Conservation (phyloP, 2,797 vertebrate species). For the Oophaga sylvatica region DNA sequence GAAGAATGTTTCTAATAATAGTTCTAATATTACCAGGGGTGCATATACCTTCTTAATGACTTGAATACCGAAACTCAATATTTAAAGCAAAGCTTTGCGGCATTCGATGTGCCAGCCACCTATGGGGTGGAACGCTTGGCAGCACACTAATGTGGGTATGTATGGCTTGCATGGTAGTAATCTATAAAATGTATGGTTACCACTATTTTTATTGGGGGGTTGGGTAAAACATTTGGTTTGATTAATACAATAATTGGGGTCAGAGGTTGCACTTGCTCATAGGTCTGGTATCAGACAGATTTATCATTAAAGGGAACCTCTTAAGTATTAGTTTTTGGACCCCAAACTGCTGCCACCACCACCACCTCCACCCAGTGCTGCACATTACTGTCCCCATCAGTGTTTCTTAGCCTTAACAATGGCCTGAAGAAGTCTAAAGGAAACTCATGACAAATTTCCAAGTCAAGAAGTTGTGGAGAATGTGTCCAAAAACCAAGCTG, state of each 20-base stretch:
- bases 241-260: neutral
- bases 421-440: too few relatives aligned
- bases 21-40: constrained; percentile 30
- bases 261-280: constrained; percentile 15
- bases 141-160: constrained; percentile 14
- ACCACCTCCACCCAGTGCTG: too few relatives aligned
- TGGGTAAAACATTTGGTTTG: constrained; percentile 27
- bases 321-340: too few relatives aligned
- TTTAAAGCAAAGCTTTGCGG: constrained; percentile 47
- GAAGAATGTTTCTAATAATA: constrained; percentile 37
- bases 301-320: neutral
- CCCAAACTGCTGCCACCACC: too few relatives aligned
- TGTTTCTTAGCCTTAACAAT: too few relatives aligned
- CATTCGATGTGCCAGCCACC: constrained; percentile 33
- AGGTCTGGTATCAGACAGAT: neutral
- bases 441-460: too few relatives aligned
- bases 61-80: constrained; percentile 39
- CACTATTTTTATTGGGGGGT: constrained; percentile 36
- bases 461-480: too few relatives aligned
- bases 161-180: constrained; percentile 57
- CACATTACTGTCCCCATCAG: too few relatives aligned
- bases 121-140: constrained; percentile 45
- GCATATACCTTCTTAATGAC: constrained; percentile 45
- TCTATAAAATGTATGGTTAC: constrained; percentile 37
- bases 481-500: too few relatives aligned